phyloP scores from a whole-genome alignment of 2,888 invertebrate species.

The Hymenopus coronatus region DNA sequence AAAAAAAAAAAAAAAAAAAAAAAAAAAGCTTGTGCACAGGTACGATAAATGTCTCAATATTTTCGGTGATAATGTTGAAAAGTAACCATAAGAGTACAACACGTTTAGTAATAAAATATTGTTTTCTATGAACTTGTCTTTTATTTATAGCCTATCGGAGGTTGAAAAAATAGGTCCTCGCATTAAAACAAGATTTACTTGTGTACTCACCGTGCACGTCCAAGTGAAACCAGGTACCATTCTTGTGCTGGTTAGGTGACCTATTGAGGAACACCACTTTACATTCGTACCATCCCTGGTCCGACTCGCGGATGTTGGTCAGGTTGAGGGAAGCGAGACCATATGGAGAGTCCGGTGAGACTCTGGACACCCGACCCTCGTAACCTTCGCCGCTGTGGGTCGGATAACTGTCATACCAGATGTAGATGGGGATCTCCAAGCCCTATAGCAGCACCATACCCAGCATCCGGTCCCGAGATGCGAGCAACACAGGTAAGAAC shows the following conservation, averaged over 20 bases:
- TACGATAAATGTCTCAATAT: too few relatives aligned
- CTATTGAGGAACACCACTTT: constrained; percentile 92
- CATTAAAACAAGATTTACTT: background rate
- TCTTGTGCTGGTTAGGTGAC: constrained; percentile 86
- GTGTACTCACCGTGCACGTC: constrained; percentile 76
- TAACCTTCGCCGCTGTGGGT: constrained; percentile 94
- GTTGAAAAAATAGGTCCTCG: too few relatives aligned
- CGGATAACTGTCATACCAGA: constrained; percentile 97
- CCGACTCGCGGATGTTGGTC: constrained; percentile 88
- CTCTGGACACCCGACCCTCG: constrained; percentile 87
- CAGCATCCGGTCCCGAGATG: background rate
- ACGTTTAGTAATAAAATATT: too few relatives aligned
- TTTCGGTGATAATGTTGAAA: too few relatives aligned
- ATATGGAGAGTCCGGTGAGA: constrained; percentile 82
- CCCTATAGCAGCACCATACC: constrained; percentile 60
- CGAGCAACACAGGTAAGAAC: background rate
- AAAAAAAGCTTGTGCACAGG: too few relatives aligned
- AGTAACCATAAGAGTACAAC: too few relatives aligned
- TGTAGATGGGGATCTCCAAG: constrained; percentile 94
- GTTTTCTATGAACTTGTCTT: too few relatives aligned
- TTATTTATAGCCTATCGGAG: too few relatives aligned
- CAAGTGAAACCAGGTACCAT: constrained; percentile 97
- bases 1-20: too few relatives aligned
- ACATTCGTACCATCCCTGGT: constrained; percentile 97
- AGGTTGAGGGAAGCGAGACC: constrained; percentile 93